phyloP scores from a whole-genome alignment of 1,140 invertebrate species.

The Sminthurides bifidus region DNA sequence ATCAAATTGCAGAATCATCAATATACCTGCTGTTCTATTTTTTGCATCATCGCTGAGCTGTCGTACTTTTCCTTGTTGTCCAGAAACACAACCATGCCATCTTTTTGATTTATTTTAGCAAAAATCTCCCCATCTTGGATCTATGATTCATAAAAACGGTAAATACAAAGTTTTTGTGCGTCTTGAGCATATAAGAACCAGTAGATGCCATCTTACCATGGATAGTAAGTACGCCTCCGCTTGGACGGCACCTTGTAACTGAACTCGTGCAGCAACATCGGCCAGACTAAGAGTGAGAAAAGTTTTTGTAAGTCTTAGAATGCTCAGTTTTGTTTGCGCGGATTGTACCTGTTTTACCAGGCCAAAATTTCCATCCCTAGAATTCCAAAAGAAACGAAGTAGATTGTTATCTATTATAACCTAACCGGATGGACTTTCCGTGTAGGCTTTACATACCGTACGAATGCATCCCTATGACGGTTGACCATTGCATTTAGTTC shows the following conservation, averaged over 20 bases:
- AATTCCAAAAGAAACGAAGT: slow-evolving; percentile 13
- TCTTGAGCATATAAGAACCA: neutral
- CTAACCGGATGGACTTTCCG: neutral
- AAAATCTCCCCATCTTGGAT: slow-evolving; percentile 95
- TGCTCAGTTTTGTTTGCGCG: slow-evolving; percentile 90
- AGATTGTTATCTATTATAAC: neutral
- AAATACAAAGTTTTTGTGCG: neutral
- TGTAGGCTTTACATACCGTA: slow-evolving; percentile 34
- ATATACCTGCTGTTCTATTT: slow-evolving; percentile 59
- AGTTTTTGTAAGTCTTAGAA: slow-evolving; percentile 91
- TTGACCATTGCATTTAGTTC: slow-evolving; percentile 56
- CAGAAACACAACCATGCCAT: slow-evolving; percentile 94
- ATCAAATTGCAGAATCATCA: slow-evolving; percentile 6
- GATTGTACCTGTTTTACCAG: slow-evolving; percentile 61
- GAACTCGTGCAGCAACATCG: slow-evolving; percentile 85
- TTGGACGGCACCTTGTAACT: slow-evolving; percentile 61
- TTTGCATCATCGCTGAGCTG: slow-evolving; percentile 68
- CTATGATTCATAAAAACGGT: slow-evolving; percentile 41
- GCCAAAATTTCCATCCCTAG: slow-evolving; percentile 47
- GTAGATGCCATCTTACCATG: slow-evolving; percentile 53
- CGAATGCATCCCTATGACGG: slow-evolving; percentile 68
- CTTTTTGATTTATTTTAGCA: slow-evolving; percentile 93
- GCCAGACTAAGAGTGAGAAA: slow-evolving; percentile 86
- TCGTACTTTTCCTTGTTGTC: slow-evolving; percentile 94
- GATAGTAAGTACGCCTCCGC: slow-evolving; percentile 89